Percentiles rank a stretch among this genome's conserved stretches.
Conservation (phyloP, 2,113 vertebrate genomes). For the Sceloporus tristichus region DNA sequence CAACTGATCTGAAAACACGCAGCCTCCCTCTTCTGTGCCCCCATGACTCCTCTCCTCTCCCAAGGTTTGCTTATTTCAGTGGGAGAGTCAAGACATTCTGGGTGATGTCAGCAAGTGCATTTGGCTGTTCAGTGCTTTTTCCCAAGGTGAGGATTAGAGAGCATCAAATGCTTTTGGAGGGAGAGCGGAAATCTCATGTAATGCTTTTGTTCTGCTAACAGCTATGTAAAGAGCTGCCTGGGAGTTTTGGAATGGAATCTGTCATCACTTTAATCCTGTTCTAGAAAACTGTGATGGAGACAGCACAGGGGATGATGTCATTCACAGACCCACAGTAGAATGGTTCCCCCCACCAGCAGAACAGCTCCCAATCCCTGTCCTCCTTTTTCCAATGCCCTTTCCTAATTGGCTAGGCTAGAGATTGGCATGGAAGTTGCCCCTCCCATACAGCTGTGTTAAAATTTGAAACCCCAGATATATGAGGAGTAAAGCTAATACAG, state of each 20-base stretch:
- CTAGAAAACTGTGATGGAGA: constrained; percentile 72
- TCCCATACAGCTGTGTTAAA: constrained; percentile 64
- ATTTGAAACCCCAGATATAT: constrained; percentile 62
- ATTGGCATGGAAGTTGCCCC: not conserved
- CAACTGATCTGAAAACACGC: not conserved
- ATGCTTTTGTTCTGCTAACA: constrained; percentile 75
- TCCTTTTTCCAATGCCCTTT: constrained; percentile 46
- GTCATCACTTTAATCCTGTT: constrained; percentile 62
- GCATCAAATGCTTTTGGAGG: constrained; percentile 60
- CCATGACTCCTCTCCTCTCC: not conserved
- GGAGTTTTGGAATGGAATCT: constrained; percentile 76
- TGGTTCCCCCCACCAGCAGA: not conserved
- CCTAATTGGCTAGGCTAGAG: constrained; percentile 44
- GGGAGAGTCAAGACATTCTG: constrained; percentile 37
- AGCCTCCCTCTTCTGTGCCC: not conserved
- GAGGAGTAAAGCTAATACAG: constrained; percentile 58
- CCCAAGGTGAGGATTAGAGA: constrained; percentile 73
- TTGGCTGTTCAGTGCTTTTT: constrained; percentile 60
- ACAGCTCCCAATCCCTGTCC: constrained; percentile 50
- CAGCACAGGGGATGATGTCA: constrained; percentile 64
- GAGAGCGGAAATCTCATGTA: constrained; percentile 70
- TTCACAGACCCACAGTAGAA: constrained; percentile 49
- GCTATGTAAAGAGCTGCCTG: constrained; percentile 72
- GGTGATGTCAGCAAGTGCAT: constrained; percentile 58
- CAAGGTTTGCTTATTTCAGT: not conserved